Evolutionary conservation across 2,113 vertebrate genomes (phyloP).

Genomic region (Hypocryptadius cinnamomeus): DNA sequence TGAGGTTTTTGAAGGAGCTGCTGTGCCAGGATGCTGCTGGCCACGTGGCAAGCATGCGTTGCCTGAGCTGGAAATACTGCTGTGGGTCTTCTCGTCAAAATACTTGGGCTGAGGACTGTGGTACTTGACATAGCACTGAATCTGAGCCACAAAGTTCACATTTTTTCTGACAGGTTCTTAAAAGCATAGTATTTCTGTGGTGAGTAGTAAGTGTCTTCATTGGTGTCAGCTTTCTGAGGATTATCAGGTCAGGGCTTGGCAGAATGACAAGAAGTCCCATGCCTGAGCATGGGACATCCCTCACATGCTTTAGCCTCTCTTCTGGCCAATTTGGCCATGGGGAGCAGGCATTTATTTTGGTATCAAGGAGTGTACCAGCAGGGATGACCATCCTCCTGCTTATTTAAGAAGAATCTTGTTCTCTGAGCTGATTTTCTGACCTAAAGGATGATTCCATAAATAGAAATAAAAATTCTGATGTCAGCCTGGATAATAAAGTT

Average conservation of each 20-base stretch:
- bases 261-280: not conserved
- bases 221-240: not conserved
- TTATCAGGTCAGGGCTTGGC: not conserved
- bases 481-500: not conserved
- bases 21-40: not conserved
- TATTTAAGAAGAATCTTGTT: not conserved
- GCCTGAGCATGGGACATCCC: no score
- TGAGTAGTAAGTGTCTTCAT: not conserved
- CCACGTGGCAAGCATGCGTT: rapidly evolving
- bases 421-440: not conserved
- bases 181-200: not conserved
- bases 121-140: not conserved
- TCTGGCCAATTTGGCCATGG: not conserved
- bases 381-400: not conserved
- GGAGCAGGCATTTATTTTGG: not conserved
- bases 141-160: not conserved
- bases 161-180: not conserved
- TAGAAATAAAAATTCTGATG: not conserved
- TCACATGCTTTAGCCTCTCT: rapidly evolving
- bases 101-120: not conserved
- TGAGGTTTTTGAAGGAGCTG: not conserved
- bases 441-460: not conserved
- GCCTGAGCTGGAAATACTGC: not conserved
- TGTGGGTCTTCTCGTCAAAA: not conserved
- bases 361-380: not conserved